Evolutionary conservation across 2,113 vertebrate genomes (phyloP).

Genomic region (Tetraodon nigroviridis): DNA sequence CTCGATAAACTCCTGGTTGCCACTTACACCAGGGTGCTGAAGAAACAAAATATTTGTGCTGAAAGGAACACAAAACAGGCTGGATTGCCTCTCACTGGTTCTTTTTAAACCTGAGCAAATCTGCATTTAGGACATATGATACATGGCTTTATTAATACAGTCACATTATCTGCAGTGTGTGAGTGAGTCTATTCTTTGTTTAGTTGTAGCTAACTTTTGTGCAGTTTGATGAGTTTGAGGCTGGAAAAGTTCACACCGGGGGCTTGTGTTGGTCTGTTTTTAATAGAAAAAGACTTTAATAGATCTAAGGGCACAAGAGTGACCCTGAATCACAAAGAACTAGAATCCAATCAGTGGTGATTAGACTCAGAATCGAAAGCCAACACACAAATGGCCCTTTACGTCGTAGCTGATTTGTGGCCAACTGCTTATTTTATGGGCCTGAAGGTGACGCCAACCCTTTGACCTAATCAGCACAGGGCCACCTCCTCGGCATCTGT

Average conservation of each 20-base stretch:
- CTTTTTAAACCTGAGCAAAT: too few species aligned
- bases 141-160: neutral
- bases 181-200: neutral
- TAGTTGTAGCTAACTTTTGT: neutral
- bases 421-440: conserved; percentile 32
- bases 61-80: conserved; percentile 57
- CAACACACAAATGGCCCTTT: neutral
- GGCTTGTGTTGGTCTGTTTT: too few species aligned
- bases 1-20: conserved; percentile 2
- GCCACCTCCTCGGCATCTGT: conserved; percentile 12
- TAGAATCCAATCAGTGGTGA: conserved; percentile 27
- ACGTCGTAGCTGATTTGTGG: conserved; percentile 1
- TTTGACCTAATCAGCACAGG: conserved; percentile 43
- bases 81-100: conserved; percentile 42
- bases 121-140: neutral
- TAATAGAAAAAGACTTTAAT: too few species aligned
- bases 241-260: neutral
- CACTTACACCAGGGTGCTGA: conserved; percentile 2
- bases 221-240: neutral
- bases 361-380: conserved; percentile 16
- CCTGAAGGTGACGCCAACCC: conserved; percentile 51
- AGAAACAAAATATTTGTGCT: conserved; percentile 18
- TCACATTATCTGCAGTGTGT: conserved; percentile 7
- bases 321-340: conserved; percentile 14
- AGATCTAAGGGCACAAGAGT: neutral